Evolutionary conservation across 1,140 invertebrate species (phyloP).

Genomic region (Bombus fervidus): DNA sequence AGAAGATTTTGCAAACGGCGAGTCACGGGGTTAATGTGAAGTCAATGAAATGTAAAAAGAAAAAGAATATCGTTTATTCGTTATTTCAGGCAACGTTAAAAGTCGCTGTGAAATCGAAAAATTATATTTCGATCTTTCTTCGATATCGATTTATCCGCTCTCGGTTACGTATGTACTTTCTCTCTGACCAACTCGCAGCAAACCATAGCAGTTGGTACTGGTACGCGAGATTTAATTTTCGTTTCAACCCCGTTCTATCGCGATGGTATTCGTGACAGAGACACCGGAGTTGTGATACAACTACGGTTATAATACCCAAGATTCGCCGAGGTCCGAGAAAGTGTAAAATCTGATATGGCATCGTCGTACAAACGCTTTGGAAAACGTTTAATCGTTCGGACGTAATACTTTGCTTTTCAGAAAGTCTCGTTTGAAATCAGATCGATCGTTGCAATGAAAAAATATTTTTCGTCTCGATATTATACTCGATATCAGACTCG

Average conservation of each 20-base stretch:
- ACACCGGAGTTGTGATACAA: neutral
- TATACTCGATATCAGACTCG: too few relatives aligned
- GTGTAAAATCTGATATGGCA: neutral
- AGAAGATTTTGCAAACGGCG: too few relatives aligned
- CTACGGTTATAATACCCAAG: neutral
- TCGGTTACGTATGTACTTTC: neutral
- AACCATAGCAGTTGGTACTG: too few relatives aligned
- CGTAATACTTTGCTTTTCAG: too few relatives aligned
- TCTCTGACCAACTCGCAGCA: neutral
- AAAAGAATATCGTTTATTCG: neutral
- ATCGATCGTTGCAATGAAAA: too few relatives aligned
- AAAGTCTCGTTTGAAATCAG: too few relatives aligned
- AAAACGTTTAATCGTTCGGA: neutral
- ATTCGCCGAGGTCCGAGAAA: neutral
- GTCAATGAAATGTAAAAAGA: rapidly evolving
- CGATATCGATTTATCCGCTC: neutral
- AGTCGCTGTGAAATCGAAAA: neutral
- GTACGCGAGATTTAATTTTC: neutral
- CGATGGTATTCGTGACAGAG: neutral
- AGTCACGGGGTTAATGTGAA: neutral
- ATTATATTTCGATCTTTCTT: neutral
- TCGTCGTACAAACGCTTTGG: neutral
- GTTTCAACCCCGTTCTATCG: neutral
- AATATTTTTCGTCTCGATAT: too few relatives aligned
- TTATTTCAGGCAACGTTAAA: neutral